Conservation (phyloP, 2,797 vertebrate species). For the Morelia viridis region DNA sequence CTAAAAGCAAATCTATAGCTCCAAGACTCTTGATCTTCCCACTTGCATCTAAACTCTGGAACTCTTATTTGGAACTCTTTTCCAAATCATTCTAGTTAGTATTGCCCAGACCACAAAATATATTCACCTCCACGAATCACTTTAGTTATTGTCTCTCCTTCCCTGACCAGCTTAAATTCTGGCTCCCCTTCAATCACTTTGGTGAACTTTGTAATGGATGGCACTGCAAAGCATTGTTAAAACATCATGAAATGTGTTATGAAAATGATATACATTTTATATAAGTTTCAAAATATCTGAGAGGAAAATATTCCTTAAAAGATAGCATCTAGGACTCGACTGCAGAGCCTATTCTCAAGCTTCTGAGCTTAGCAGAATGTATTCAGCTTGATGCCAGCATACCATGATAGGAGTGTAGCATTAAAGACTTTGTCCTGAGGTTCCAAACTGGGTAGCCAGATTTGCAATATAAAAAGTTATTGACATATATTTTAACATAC, state of each 20-base stretch:
- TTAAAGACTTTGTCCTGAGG: neutral
- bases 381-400: neutral
- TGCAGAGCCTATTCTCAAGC: neutral
- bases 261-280: neutral
- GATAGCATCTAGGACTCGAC: neutral
- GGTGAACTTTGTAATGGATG: constrained; percentile 78
- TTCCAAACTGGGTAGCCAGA: neutral
- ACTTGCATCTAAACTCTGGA: constrained; percentile 5
- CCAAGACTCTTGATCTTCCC: neutral
- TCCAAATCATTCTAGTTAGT: constrained; percentile 21
- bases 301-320: neutral
- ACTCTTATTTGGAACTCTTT: neutral
- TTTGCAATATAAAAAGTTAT: neutral
- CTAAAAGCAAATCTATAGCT: neutral
- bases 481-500: neutral
- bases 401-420: neutral
- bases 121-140: constrained; percentile 76
- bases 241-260: constrained; percentile 55
- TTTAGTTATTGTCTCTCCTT: constrained; percentile 76
- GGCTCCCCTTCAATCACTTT: constrained; percentile 78
- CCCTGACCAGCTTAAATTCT: constrained; percentile 74
- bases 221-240: constrained; percentile 67
- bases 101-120: constrained; percentile 38
- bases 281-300: neutral
- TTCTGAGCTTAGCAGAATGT: neutral